Conservation (phyloP, 2,113 vertebrate species). For the Carassius gibelio region DNA sequence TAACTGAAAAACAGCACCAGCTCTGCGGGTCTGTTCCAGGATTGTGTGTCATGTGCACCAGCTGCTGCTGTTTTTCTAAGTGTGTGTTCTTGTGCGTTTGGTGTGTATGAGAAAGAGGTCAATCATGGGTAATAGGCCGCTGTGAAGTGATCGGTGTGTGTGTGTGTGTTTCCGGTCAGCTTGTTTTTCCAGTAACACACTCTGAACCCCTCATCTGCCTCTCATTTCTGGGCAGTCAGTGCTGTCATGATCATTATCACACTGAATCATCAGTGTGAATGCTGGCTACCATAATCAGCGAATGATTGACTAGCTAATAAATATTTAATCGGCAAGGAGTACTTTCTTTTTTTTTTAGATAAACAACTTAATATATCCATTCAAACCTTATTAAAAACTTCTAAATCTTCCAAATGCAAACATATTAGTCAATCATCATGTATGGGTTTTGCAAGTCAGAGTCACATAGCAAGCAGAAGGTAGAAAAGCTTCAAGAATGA, state of each 20-base stretch:
- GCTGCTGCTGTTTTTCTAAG: conserved; percentile 56
- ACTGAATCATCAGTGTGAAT: conserved; percentile 48
- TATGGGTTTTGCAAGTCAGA: neutral
- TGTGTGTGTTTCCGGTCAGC: conserved; percentile 21
- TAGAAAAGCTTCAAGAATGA: neutral
- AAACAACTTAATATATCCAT: neutral
- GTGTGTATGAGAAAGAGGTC: conserved; percentile 20
- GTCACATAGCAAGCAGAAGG: neutral
- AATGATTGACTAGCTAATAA: neutral
- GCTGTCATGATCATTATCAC: conserved; percentile 33
- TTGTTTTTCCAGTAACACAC: conserved; percentile 51
- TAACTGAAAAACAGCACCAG: conserved; percentile 37
- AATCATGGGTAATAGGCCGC: conserved; percentile 28
- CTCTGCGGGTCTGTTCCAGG: conserved; percentile 18
- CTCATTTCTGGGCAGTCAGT: conserved; percentile 45
- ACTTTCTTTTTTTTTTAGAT: neutral
- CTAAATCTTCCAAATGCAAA: neutral
- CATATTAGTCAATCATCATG: too few relatives aligned
- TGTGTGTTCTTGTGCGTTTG: neutral
- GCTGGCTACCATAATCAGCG: neutral
- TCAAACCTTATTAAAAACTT: neutral
- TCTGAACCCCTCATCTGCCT: conserved; percentile 10
- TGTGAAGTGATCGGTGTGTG: conserved; percentile 4
- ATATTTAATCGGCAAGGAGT: neutral
- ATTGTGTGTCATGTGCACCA: conserved; percentile 53